Evolutionary conservation across 1,140 invertebrate species (phyloP).

Genomic region (Drosophila kikkawai): DNA sequence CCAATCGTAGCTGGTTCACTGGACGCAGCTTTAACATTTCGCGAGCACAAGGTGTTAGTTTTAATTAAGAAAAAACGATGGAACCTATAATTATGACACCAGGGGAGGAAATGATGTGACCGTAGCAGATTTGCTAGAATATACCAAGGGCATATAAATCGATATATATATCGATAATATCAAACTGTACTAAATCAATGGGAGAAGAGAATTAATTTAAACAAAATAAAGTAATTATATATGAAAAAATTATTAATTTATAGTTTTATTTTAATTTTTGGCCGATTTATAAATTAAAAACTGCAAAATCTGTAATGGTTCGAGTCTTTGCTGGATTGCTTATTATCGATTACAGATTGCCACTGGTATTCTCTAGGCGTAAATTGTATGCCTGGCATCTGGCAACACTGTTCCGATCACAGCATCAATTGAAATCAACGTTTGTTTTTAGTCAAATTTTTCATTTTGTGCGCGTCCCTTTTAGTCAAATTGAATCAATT

Average conservation of each 20-base stretch:
- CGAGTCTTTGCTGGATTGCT: too few species aligned
- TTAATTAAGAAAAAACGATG: constrained; percentile 4
- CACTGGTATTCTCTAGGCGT: too few species aligned
- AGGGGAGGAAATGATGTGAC: neutral
- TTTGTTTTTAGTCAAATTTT: neutral
- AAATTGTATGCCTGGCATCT: neutral
- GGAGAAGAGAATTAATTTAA: neutral
- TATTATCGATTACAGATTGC: too few species aligned
- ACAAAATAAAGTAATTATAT: too few species aligned
- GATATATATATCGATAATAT: neutral
- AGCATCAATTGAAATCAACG: constrained; percentile 13
- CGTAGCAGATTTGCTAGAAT: neutral
- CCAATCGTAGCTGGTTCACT: constrained; percentile 22
- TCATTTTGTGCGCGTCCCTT: neutral
- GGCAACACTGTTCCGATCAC: neutral
- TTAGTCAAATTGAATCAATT: neutral
- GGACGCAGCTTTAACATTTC: constrained; percentile 21
- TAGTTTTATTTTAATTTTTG: too few species aligned
- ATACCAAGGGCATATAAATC: neutral
- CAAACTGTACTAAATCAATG: neutral
- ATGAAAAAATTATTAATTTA: too few species aligned
- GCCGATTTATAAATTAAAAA: too few species aligned
- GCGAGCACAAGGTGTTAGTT: constrained; percentile 7
- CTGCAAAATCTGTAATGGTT: too few species aligned
- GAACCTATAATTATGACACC: constrained; percentile 9